A percentile compares a stretch with the other conserved stretches of the same genome.
phyloP scores from a whole-genome alignment of 2,888 invertebrate species.

The Myopa tessellatipennis region DNA sequence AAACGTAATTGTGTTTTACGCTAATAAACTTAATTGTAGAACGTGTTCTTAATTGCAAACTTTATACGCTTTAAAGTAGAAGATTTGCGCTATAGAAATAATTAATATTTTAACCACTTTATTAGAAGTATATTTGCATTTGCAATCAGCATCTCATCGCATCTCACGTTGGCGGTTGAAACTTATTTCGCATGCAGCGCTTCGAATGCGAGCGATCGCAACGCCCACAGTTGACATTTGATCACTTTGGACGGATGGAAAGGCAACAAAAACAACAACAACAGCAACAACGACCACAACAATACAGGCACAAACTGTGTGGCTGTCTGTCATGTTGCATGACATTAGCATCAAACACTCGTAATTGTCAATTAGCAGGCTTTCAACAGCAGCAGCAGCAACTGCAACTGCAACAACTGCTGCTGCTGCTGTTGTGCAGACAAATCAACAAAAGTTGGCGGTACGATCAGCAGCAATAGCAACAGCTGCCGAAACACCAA shows the following conservation, averaged over 20 bases:
- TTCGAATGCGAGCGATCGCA: background rate
- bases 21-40: too few species aligned
- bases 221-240: slow-evolving; percentile 36
- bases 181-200: background rate
- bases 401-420: slow-evolving; percentile 17
- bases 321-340: slow-evolving; percentile 34
- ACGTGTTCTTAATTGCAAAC: too few species aligned
- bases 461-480: background rate
- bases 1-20: too few species aligned
- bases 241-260: slow-evolving; percentile 18
- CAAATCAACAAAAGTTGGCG: background rate
- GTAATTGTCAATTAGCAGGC: slow-evolving; percentile 60
- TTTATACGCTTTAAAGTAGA: too few species aligned
- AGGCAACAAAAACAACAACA: slow-evolving; percentile 5
- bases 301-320: background rate
- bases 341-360: slow-evolving; percentile 38
- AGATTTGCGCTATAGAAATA: too few species aligned
- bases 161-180: background rate
- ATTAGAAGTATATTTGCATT: background rate
- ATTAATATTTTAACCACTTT: background rate
- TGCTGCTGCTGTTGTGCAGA: background rate
- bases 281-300: background rate
- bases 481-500: background rate
- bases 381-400: slow-evolving; percentile 54
- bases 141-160: background rate